Base-by-base conservation (phyloP, 2,113 vertebrate species). In the Actenoides hombroni region DNA sequence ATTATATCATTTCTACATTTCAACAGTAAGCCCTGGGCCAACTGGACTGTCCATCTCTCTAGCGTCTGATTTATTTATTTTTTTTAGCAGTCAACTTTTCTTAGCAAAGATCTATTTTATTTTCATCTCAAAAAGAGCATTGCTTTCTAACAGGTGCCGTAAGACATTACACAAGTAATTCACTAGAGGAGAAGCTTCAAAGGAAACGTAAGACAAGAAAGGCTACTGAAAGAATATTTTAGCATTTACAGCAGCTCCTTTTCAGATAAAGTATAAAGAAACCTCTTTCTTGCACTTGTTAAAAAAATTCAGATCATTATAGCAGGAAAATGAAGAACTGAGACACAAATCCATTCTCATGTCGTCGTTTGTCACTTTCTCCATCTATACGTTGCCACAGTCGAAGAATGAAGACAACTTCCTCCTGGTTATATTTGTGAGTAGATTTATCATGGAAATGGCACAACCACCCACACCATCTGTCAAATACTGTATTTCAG, bases 391-490 rank as follows among this genome's bases (percentile, higher is more conserved):
- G 74, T n/a, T 85, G 39, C 42, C 21, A 23, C 29, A 93, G 56
- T 94, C 48, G 92, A 95, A 53, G 96, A 81, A 91, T 42, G 63
- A 95, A 92, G 85, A 57, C 33, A 42, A 65, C 61, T 92, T 95
- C 71, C 91, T 94, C 89, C n/a, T 68, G 63, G 65, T 78, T 96
- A 71, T 93, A 79, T 64, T 93, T 69, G 40, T 95, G 96, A 90
- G 88, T 65, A 86, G 96, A 96, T 96, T 94, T 83, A 90, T 80
- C 89, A 92, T 83, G 92, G 88, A 97, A 97, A 96, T 63, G 68
- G 37, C 85, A 96, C 76, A 86, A 56, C 88, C 78, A 92, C 79
- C 93, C 76, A 97, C 64, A 67, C 86, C 67, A 90, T 95, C 95
- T 97, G 84, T 94, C 87, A 95, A 95, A 93, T 82, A 76, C 35